Evolutionary conservation across 2,888 invertebrate genomes (phyloP), one percentile per base, ranked within the genome.

Genomic region (Cryptophagus acutangulus): DNA sequence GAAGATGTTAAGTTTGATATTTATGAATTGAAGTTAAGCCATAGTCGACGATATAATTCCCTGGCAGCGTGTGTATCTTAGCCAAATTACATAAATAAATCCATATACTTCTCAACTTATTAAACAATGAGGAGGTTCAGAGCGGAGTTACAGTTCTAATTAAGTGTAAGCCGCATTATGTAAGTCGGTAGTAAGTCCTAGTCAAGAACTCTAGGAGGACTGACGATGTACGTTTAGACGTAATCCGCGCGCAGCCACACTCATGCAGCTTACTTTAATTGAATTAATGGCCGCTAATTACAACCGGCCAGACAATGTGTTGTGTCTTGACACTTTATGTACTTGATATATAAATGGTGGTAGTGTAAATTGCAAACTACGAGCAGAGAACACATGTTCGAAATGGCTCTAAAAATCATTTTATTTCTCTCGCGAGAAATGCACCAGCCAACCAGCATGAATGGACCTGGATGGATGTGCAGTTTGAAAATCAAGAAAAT

Each of bases 261-360:
- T 40, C 31, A 29, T 40, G 43, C 47, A 45, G 43, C 45, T 48
- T 49, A 49, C 25, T 47, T 41, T 49, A 50, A 52, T 52, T 44
- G 45, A 52, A 50, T 48, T 52, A 50, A 45, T 47, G 51, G 41
- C 37, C 43, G 46, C 41, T 48, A 48, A 49, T 52, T 47, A 46
- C 38, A 33, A 40, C 36, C 40, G 39, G 30, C 41, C 40, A 43
- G 41, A 38, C 40, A 26, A 39, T 35, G 40, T 38, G 34, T 47
- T 44, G 29, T 44, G 36, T 38, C 8, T 42, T 40, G 41, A 42
- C 49, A 44, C 42, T 45, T 40, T 41, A 34, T 40, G 44, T 48
- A 45, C 40, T 42, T 39, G n/a, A 39, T 20, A 20, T 20, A 20
- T 26, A 10, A 26, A 17, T 16, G 37, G 17, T 17, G 17, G 24